Evolutionary conservation across 1,140 invertebrate species (phyloP).

Genomic region (Micrasema longulum): DNA sequence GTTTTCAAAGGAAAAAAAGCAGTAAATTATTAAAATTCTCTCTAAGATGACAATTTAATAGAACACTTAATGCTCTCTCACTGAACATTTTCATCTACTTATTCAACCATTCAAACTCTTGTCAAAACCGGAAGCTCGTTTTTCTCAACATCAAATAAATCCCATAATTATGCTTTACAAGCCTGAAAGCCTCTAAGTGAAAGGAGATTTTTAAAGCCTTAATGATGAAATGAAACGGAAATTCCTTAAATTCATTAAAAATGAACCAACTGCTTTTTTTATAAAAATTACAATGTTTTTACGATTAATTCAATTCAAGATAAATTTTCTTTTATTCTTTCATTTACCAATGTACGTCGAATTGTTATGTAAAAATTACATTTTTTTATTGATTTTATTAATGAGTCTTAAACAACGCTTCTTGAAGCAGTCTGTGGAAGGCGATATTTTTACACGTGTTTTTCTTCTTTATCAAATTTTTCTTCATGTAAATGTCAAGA

Average conservation of each 20-base stretch:
- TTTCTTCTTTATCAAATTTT: too few relatives aligned
- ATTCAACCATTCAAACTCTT: constrained; percentile 30
- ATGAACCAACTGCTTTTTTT: neutral
- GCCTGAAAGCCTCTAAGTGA: constrained; percentile 3
- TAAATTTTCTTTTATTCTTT: neutral
- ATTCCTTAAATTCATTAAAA: too few relatives aligned
- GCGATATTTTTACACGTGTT: too few relatives aligned
- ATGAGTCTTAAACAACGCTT: too few relatives aligned
- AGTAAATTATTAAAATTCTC: constrained; percentile 24
- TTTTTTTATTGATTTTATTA: too few relatives aligned
- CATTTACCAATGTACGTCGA: too few relatives aligned
- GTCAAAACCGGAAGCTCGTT: constrained; percentile 33
- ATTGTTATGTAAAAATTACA: too few relatives aligned
- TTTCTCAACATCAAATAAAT: constrained; percentile 34
- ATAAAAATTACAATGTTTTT: neutral
- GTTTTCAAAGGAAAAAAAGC: constrained; percentile 24
- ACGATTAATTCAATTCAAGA: neutral
- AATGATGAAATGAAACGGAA: constrained; percentile 20
- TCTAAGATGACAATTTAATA: constrained; percentile 31
- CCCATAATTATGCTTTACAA: constrained; percentile 21
- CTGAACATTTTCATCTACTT: constrained; percentile 33
- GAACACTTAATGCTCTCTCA: constrained; percentile 22
- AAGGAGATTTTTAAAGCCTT: constrained; percentile 21
- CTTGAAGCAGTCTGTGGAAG: too few relatives aligned
- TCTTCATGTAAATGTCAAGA: too few relatives aligned